These are phyloP conservation scores for Spizaetus ornatus DNA, from an alignment of 2,113 vertebrate genomes.

Conservation along the genomic window DNA sequence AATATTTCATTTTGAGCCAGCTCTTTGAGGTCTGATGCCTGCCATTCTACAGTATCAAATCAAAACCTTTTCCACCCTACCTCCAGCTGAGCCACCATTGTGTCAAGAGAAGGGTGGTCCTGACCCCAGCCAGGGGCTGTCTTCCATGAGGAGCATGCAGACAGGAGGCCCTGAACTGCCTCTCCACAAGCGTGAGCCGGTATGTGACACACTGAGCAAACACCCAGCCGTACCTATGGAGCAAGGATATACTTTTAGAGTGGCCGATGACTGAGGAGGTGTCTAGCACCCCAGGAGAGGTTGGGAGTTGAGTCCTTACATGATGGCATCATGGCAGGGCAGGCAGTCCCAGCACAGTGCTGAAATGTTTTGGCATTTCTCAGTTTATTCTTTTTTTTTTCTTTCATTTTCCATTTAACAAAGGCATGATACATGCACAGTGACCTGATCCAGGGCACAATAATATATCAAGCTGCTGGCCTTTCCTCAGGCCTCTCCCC, in stretches of 20 bases:
- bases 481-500: not conserved
- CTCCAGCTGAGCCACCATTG: not conserved
- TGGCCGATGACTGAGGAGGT: not conserved
- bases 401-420: not conserved
- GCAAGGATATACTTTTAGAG: not conserved
- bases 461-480: not conserved
- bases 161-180: not conserved
- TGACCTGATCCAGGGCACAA: not conserved
- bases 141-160: not conserved
- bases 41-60: not conserved
- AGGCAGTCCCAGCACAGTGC: not conserved
- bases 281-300: not conserved
- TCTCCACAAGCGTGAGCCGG: not conserved
- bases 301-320: not conserved
- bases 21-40: not conserved
- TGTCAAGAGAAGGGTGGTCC: not conserved
- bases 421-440: accelerated
- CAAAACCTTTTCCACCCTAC: not conserved
- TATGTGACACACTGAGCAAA: not conserved
- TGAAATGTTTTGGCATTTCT: not conserved
- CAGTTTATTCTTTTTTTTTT: not conserved
- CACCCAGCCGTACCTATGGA: not conserved
- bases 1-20: not conserved
- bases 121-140: not conserved
- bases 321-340: too few relatives aligned